These are phyloP conservation scores for Macrochelys suwanniensis DNA, from an alignment of 2,797 vertebrate species.

Conservation along the genomic window DNA sequence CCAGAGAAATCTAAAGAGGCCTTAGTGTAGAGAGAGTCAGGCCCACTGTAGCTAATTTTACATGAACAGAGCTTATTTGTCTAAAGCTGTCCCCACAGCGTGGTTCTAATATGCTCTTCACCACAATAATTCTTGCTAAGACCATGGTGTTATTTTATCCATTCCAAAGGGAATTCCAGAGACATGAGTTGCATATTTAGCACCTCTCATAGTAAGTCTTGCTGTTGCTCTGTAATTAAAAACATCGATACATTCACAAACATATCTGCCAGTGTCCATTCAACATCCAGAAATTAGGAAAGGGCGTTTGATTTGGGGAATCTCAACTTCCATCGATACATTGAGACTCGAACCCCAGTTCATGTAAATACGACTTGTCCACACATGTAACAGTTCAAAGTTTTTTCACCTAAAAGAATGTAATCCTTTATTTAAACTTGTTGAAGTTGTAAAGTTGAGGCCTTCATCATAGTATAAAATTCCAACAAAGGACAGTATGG, in stretches of 20 bases:
- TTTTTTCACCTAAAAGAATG: neutral
- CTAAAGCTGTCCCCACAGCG: neutral
- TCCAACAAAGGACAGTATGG: neutral
- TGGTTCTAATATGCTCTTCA: neutral
- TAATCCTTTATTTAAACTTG: neutral
- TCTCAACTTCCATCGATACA: neutral
- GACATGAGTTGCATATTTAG: constrained; percentile 39
- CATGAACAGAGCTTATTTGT: constrained; percentile 18
- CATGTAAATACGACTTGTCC: accelerated
- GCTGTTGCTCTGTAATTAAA: neutral
- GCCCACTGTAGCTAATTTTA: neutral
- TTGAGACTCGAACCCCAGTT: neutral
- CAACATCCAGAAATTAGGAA: neutral
- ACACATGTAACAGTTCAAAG: neutral
- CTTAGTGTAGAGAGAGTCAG: neutral
- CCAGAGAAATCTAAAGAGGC: neutral
- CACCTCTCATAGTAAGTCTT: neutral
- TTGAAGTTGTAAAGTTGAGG: neutral
- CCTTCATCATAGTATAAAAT: neutral
- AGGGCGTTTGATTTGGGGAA: neutral
- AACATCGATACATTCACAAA: neutral
- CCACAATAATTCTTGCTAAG: neutral
- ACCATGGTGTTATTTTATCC: neutral
- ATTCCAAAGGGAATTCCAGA: constrained; percentile 39
- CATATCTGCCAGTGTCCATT: constrained; percentile 5